These are phyloP conservation scores for Apis florea DNA, from an alignment of 1,140 invertebrate genomes.

Conservation along the genomic window DNA sequence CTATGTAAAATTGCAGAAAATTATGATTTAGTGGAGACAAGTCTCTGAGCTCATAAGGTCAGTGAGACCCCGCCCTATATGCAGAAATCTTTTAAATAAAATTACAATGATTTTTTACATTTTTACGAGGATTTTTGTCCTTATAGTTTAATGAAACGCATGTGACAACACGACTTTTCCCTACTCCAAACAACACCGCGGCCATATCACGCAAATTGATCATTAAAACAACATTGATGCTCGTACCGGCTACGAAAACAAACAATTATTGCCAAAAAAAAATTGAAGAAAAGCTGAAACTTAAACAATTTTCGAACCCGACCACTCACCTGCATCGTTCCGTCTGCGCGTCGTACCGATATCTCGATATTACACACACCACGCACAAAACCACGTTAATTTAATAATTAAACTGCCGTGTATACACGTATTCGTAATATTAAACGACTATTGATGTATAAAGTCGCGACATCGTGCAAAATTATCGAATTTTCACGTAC, in stretches of 20 bases:
- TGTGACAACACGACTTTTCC: conserved; percentile 68
- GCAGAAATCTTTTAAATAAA: conserved; percentile 48
- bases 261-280: conserved; percentile 49
- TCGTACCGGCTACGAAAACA: conserved; percentile 41
- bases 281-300: conserved; percentile 43
- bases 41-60: conserved; percentile 59
- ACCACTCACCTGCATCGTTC: conserved; percentile 79
- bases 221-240: conserved; percentile 21
- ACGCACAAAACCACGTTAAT: conserved; percentile 41
- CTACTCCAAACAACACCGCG: conserved; percentile 77
- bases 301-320: conserved; percentile 61
- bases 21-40: conserved; percentile 49
- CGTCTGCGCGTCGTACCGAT: conserved; percentile 76
- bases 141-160: conserved; percentile 57
- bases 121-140: conserved; percentile 60
- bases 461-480: conserved; percentile 69
- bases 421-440: conserved; percentile 54
- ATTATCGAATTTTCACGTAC: conserved; percentile 73
- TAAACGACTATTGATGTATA: conserved; percentile 52
- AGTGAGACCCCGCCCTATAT: conserved; percentile 69
- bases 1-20: conserved; percentile 68
- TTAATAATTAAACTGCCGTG: conserved; percentile 53
- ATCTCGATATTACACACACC: conserved; percentile 42
- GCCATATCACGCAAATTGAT: conserved; percentile 48
- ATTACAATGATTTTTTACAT: conserved; percentile 57